phyloP scores from a whole-genome alignment of 2,888 invertebrate genomes.

The Idaea dimidiata region DNA sequence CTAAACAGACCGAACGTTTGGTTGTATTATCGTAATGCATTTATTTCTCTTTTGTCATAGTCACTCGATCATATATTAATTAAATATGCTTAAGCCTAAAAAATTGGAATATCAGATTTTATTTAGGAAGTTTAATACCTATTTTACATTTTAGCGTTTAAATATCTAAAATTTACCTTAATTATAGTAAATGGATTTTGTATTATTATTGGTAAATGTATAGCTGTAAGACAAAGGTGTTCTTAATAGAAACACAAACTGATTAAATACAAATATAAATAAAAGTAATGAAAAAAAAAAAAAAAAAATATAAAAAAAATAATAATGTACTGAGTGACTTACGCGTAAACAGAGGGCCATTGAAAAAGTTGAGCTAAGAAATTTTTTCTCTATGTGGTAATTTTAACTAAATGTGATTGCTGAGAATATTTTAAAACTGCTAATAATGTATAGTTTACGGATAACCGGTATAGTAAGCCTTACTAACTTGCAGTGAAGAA shows the following conservation, averaged over 20 bases:
- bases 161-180: conserved; percentile 81
- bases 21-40: conserved; percentile 79
- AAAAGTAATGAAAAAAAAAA: conserved; percentile 9
- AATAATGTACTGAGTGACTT: conserved; percentile 80
- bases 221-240: conserved; percentile 79
- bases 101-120: conserved; percentile 81
- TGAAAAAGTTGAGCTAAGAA: conserved; percentile 79
- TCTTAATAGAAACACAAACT: conserved; percentile 75
- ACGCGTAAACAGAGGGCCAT: conserved; percentile 81
- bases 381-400: conserved; percentile 77
- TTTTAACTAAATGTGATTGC: conserved; percentile 77
- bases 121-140: conserved; percentile 77
- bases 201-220: conserved; percentile 77
- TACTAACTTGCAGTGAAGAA: neutral
- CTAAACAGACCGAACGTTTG: conserved; percentile 65
- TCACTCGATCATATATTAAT: conserved; percentile 77
- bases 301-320: conserved; percentile 40
- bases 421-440: conserved; percentile 76
- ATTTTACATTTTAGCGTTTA: conserved; percentile 81
- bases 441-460: conserved; percentile 65
- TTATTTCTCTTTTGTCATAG: conserved; percentile 78
- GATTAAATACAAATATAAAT: conserved; percentile 69
- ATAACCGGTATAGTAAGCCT: conserved; percentile 34
- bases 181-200: conserved; percentile 80
- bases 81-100: conserved; percentile 80